A percentile compares a stretch with the other conserved stretches of the same genome.
Conservation (phyloP, 2,797 vertebrate genomes). For the Sebastes hubbsi region DNA sequence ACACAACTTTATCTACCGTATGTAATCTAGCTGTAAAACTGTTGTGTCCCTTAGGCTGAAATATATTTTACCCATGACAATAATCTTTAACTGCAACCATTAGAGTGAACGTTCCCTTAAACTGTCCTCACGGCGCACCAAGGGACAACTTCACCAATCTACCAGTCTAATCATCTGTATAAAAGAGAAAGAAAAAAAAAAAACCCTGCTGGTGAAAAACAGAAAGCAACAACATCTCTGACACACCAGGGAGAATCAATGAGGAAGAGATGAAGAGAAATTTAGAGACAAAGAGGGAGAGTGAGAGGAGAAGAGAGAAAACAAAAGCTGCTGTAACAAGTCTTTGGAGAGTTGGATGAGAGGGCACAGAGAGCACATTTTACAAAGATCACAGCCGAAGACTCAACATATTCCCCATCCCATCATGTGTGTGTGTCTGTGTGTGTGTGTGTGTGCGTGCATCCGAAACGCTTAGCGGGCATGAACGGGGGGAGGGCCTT, state of each 20-base stretch:
- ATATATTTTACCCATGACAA: slow-evolving; percentile 65
- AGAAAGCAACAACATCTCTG: slow-evolving; percentile 68
- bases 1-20: slow-evolving; percentile 26
- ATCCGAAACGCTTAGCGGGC: slow-evolving; percentile 61
- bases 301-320: slow-evolving; percentile 68
- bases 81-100: slow-evolving; percentile 64
- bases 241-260: slow-evolving; percentile 79
- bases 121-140: slow-evolving; percentile 62
- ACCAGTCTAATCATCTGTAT: slow-evolving; percentile 43
- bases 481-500: slow-evolving; percentile 47
- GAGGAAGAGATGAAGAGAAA: slow-evolving; percentile 78
- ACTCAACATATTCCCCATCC: slow-evolving; percentile 73
- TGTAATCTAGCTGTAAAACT: slow-evolving; percentile 41
- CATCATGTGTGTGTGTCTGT: slow-evolving; percentile 26
- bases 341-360: slow-evolving; percentile 79
- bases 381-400: slow-evolving; percentile 75
- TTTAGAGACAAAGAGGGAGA: slow-evolving; percentile 73
- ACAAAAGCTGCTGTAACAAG: slow-evolving; percentile 81
- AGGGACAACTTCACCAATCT: slow-evolving; percentile 65
- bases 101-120: slow-evolving; percentile 52
- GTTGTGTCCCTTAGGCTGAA: slow-evolving; percentile 50
- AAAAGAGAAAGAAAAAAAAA: not conserved
- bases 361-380: slow-evolving; percentile 78
- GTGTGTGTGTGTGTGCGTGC: slow-evolving; percentile 26
- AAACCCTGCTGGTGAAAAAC: slow-evolving; percentile 57